These are phyloP conservation scores for Rhipidura dahli DNA, from an alignment of 2,113 vertebrate species.

Conservation along the genomic window DNA sequence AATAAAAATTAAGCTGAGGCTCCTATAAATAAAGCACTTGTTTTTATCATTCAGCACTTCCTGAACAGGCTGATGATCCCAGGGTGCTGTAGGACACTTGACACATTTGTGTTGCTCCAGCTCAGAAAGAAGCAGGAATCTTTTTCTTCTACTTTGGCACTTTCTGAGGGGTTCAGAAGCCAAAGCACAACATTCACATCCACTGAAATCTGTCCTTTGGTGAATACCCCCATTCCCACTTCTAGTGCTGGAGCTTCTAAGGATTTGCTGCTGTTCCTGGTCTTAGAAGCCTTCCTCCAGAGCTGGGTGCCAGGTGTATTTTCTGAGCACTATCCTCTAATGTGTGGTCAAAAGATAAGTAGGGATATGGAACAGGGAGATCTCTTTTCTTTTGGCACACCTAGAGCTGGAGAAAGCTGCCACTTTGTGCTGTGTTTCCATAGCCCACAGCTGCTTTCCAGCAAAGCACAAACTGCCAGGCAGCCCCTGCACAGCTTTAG, in stretches of 20 bases:
- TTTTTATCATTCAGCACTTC: background rate
- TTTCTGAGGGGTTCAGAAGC: background rate
- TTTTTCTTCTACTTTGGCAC: background rate
- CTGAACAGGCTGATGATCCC: background rate
- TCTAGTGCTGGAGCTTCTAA: background rate
- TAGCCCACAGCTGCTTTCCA: background rate
- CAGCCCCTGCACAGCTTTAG: background rate
- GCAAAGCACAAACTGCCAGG: background rate
- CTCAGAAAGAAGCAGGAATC: background rate
- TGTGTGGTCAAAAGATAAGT: background rate
- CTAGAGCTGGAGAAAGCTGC: background rate
- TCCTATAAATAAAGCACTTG: background rate
- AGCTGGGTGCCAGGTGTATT: background rate
- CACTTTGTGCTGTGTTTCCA: background rate
- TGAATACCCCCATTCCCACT: background rate
- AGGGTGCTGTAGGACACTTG: background rate
- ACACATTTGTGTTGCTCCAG: accelerated
- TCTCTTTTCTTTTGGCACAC: background rate
- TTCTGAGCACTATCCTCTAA: background rate
- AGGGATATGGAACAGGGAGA: background rate
- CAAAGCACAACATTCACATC: background rate
- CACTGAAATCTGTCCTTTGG: background rate
- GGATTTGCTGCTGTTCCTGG: background rate
- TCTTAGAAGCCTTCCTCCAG: background rate
- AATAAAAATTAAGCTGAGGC: background rate